These are phyloP conservation scores for Pycnonotus jocosus DNA, from an alignment of 2,113 vertebrate species.

Conservation along the genomic window DNA sequence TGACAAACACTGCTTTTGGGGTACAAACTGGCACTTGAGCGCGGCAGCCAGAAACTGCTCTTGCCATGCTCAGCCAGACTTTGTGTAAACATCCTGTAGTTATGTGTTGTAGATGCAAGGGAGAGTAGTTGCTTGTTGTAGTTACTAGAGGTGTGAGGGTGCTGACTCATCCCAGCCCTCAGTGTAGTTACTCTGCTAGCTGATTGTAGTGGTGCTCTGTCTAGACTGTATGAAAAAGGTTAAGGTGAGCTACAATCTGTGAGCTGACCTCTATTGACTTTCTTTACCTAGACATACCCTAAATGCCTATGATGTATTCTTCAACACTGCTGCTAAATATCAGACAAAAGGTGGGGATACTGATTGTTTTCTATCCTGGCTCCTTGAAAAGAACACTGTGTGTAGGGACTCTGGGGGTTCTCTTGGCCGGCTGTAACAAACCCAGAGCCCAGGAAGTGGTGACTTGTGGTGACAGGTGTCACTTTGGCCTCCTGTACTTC, in stretches of 20 bases:
- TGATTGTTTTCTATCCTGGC: constrained; percentile 61
- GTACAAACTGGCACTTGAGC: neutral
- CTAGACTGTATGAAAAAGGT: constrained; percentile 59
- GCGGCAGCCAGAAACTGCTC: neutral
- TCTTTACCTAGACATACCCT: constrained; percentile 65
- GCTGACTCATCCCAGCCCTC: neutral
- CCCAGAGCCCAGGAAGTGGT: constrained; percentile 47
- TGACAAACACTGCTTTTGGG: neutral
- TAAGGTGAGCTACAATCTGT: constrained; percentile 63
- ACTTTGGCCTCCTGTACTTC: constrained; percentile 14
- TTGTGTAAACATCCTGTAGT: neutral
- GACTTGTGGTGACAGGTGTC: constrained; percentile 39
- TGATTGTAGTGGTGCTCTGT: constrained; percentile 40
- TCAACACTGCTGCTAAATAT: constrained; percentile 65
- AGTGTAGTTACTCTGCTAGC: neutral
- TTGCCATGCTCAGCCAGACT: neutral
- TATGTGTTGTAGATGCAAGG: accelerated
- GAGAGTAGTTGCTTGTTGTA: neutral
- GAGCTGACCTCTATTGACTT: constrained; percentile 62
- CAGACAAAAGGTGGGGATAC: constrained; percentile 64
- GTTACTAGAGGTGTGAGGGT: neutral
- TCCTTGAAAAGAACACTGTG: constrained; percentile 51
- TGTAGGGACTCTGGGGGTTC: constrained; percentile 37
- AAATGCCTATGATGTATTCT: constrained; percentile 65
- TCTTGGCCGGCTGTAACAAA: neutral